phyloP scores from a whole-genome alignment of 1,140 invertebrate species.

The Drosophila bocki region DNA sequence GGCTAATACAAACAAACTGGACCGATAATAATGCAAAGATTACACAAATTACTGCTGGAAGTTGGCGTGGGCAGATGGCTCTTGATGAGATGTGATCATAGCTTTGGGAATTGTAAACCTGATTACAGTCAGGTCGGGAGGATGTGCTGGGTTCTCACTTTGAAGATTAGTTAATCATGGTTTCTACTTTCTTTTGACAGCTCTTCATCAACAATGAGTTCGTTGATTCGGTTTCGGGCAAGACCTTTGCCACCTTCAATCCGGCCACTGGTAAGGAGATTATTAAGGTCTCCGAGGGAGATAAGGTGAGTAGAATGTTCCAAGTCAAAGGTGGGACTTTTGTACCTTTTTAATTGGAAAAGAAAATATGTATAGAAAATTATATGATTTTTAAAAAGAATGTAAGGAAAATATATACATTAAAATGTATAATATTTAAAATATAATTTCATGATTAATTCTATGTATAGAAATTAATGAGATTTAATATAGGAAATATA shows the following conservation, averaged over 20 bases:
- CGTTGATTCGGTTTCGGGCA: conserved; percentile 91
- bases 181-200: conserved; percentile 86
- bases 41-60: conserved; percentile 30
- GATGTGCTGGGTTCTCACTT: conserved; percentile 11
- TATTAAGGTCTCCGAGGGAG: conserved; percentile 92
- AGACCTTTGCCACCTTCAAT: conserved; percentile 91
- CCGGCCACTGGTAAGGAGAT: conserved; percentile 92
- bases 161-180: background rate
- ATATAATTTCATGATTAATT: background rate
- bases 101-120: conserved; percentile 24
- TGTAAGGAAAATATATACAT: background rate
- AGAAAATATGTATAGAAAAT: background rate
- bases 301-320: conserved; percentile 87
- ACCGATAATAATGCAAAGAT: conserved; percentile 19
- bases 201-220: conserved; percentile 98
- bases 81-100: background rate
- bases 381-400: background rate
- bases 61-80: too few species aligned
- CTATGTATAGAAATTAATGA: background rate
- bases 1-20: conserved; percentile 12
- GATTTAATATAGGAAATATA: background rate
- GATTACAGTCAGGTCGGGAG: conserved; percentile 24
- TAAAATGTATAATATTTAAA: background rate
- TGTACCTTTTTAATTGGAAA: too few species aligned
- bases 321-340: background rate